Evolutionary conservation across 1,140 invertebrate species (phyloP).

Genomic region (Hypsibius dujardini): DNA sequence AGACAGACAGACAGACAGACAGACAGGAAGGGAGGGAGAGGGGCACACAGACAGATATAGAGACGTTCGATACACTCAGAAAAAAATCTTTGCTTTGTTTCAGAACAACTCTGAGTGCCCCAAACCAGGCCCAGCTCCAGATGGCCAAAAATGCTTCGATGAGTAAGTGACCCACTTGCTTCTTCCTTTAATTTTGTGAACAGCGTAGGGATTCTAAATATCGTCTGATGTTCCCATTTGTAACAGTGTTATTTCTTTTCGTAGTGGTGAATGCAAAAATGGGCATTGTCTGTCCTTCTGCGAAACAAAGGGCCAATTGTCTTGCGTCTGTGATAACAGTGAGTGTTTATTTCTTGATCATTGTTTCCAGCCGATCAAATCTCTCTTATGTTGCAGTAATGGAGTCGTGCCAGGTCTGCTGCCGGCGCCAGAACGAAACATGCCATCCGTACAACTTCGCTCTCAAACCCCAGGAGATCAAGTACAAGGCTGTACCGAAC

Average conservation of each 20-base stretch:
- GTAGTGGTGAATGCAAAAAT: conserved; percentile 56
- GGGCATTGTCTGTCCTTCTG: conserved; percentile 79
- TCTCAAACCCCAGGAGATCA: conserved; percentile 17
- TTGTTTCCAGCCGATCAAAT: neutral
- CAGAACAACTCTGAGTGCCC: conserved; percentile 42
- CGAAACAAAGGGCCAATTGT: conserved; percentile 70
- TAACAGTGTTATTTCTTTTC: conserved; percentile 22
- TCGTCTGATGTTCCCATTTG: conserved; percentile 13
- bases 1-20: no score
- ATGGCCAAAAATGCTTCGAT: conserved; percentile 67
- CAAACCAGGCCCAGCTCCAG: conserved; percentile 62
- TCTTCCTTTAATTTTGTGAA: no score
- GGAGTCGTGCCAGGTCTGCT: conserved; percentile 6
- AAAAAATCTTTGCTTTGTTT: no score
- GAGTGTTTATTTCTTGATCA: conserved; percentile 29
- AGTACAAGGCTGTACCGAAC: conserved; percentile 58
- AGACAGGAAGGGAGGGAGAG: no score
- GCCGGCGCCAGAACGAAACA: conserved; percentile 10
- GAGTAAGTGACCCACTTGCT: conserved; percentile 22
- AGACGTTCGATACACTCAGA: no score
- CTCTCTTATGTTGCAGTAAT: neutral
- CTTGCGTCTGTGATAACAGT: conserved; percentile 86
- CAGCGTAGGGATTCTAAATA: conserved; percentile 6
- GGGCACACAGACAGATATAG: no score
- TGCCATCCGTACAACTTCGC: conserved; percentile 20